Conservation (phyloP, 2,888 invertebrate species). For the Caenorhabditis sulstoni region DNA sequence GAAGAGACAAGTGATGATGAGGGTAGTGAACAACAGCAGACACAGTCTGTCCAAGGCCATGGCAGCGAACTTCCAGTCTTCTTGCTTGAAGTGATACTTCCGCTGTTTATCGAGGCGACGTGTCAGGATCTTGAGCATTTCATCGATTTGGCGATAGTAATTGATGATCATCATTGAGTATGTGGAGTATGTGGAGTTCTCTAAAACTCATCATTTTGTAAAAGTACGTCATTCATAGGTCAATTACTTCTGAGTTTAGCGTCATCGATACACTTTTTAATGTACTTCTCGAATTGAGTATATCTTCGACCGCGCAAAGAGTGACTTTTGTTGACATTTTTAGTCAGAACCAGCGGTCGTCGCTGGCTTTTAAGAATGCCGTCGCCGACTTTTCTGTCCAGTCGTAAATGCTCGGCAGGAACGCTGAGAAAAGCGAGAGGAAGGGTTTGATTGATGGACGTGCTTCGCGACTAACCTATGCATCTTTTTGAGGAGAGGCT, state of each 20-base stretch:
- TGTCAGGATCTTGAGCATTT: constrained; percentile 61
- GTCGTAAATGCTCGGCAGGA: constrained; percentile 67
- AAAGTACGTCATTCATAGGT: background rate
- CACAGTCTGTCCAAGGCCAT: constrained; percentile 72
- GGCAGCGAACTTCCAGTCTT: constrained; percentile 73
- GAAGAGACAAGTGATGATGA: constrained; percentile 63
- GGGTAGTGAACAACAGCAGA: constrained; percentile 64
- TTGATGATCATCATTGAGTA: constrained; percentile 66
- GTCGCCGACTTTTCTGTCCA: constrained; percentile 73
- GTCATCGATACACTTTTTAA: constrained; percentile 66
- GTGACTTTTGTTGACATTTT: constrained; percentile 56
- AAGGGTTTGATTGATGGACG: constrained; percentile 29
- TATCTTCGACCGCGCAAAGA: constrained; percentile 51
- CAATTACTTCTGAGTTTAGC: constrained; percentile 60
- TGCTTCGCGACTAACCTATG: constrained; percentile 54
- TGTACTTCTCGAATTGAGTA: constrained; percentile 69
- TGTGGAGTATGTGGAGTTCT: constrained; percentile 57
- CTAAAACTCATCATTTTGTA: constrained; percentile 30
- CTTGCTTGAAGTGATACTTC: constrained; percentile 56
- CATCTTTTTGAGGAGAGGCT: constrained; percentile 67
- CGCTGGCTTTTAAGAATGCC: constrained; percentile 69
- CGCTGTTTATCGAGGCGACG: constrained; percentile 56
- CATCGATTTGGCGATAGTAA: constrained; percentile 69
- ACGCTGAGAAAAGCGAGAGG: constrained; percentile 49
- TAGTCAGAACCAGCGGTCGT: constrained; percentile 45